Evolutionary conservation across 2,888 invertebrate genomes (phyloP).

Genomic region (Hartigia nigra): DNA sequence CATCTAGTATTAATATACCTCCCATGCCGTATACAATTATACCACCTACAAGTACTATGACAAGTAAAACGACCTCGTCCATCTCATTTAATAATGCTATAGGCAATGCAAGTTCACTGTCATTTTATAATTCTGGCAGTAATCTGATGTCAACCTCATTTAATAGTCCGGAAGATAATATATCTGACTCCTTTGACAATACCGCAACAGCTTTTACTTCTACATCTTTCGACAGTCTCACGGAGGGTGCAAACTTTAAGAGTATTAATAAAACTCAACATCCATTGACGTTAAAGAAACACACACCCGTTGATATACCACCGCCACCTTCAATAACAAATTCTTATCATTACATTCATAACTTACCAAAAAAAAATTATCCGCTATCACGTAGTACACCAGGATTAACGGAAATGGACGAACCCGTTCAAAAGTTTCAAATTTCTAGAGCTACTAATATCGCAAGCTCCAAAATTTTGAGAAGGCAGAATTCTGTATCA

Average conservation of each 20-base stretch:
- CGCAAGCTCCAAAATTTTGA: conserved; percentile 39
- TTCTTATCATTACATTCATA: conserved; percentile 57
- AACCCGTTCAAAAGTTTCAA: conserved; percentile 44
- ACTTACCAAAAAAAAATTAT: conserved; percentile 56
- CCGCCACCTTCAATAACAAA: conserved; percentile 54
- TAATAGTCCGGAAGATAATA: conserved; percentile 40
- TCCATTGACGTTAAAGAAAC: conserved; percentile 12
- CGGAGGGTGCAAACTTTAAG: background rate
- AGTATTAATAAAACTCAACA: conserved; percentile 4
- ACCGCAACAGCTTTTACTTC: background rate
- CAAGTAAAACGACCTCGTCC: no score
- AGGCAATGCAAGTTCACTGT: conserved; percentile 10
- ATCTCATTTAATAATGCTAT: conserved; percentile 11
- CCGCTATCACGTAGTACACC: conserved; percentile 50
- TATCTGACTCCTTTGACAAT: conserved; percentile 19
- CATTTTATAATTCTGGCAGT: conserved; percentile 45
- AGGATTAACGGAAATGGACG: conserved; percentile 52
- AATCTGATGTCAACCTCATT: conserved; percentile 55
- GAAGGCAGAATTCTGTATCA: conserved; percentile 55
- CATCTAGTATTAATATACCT: conserved; percentile 14
- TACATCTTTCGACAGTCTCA: conserved; percentile 5
- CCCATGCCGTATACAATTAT: conserved; percentile 20
- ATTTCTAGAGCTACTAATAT: conserved; percentile 28
- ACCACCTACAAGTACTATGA: conserved; percentile 21
- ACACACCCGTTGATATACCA: conserved; percentile 38